Evolutionary conservation across 2,888 invertebrate genomes (phyloP).

Genomic region (Acanthosepion lycidas): DNA sequence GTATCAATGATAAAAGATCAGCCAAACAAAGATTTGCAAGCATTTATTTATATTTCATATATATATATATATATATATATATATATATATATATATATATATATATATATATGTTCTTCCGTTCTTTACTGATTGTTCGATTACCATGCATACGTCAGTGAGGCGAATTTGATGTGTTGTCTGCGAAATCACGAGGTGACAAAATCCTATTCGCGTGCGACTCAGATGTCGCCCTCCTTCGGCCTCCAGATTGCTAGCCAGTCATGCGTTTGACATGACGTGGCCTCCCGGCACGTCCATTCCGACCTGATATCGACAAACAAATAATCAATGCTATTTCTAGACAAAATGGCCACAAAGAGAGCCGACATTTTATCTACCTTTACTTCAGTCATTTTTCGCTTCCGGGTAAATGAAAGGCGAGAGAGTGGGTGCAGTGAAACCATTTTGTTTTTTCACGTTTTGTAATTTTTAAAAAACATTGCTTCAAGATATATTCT

Average conservation of each 20-base stretch:
- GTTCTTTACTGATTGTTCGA: background rate
- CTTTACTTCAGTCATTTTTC: too few species aligned
- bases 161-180: background rate
- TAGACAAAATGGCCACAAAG: background rate
- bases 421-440: too few species aligned
- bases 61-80: constrained; percentile 10
- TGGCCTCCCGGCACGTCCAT: background rate
- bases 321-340: background rate
- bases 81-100: constrained; percentile 4
- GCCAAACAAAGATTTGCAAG: background rate
- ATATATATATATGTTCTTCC: background rate
- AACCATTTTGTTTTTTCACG: too few species aligned
- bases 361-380: too few species aligned
- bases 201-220: background rate
- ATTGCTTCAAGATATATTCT: too few species aligned
- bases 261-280: background rate
- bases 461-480: too few species aligned
- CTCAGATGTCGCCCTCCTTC: background rate
- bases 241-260: background rate
- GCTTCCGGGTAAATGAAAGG: too few species aligned
- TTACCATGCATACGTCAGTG: background rate
- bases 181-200: background rate
- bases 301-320: background rate
- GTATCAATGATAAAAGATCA: too few species aligned
- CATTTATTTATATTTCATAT: background rate